Conservation (phyloP, 2,888 invertebrate species). For the Ornithoptera alexandrae region DNA sequence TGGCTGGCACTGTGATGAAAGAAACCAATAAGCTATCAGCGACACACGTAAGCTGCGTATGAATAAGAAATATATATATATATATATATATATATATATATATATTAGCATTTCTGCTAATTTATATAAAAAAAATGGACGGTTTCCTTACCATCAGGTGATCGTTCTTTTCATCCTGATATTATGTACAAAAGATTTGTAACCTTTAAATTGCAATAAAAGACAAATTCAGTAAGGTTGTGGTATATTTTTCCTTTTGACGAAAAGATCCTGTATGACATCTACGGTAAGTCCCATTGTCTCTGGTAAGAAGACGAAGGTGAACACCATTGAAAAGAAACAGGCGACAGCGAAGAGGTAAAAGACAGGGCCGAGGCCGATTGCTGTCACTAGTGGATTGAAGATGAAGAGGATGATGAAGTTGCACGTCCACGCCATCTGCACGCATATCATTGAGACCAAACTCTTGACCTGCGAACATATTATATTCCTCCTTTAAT, state of each 20-base stretch:
- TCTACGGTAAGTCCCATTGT: slow-evolving; percentile 31
- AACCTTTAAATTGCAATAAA: not conserved
- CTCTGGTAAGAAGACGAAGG: slow-evolving; percentile 27
- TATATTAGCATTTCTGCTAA: no score
- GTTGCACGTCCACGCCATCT: slow-evolving; percentile 29
- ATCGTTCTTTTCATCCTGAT: no score
- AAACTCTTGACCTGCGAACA: slow-evolving; percentile 30
- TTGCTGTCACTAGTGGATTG: slow-evolving; percentile 26
- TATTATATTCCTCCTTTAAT: no score
- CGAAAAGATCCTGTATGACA: slow-evolving; percentile 27
- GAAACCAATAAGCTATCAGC: no score
- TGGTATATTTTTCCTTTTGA: not conserved
- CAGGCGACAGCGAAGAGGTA: slow-evolving; percentile 30
- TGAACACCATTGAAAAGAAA: slow-evolving; percentile 27
- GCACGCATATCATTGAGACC: slow-evolving; percentile 27
- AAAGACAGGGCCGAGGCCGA: slow-evolving; percentile 31
- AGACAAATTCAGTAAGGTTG: not conserved
- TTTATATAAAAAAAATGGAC: no score
- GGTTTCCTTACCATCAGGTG: no score
- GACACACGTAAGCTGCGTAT: no score
- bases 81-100: no score
- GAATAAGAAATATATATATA: no score
- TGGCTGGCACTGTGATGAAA: no score
- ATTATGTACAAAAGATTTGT: no score
- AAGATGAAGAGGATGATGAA: slow-evolving; percentile 33